phyloP scores from a whole-genome alignment of 2,113 vertebrate species.

The Melanerpes aurifrons region DNA sequence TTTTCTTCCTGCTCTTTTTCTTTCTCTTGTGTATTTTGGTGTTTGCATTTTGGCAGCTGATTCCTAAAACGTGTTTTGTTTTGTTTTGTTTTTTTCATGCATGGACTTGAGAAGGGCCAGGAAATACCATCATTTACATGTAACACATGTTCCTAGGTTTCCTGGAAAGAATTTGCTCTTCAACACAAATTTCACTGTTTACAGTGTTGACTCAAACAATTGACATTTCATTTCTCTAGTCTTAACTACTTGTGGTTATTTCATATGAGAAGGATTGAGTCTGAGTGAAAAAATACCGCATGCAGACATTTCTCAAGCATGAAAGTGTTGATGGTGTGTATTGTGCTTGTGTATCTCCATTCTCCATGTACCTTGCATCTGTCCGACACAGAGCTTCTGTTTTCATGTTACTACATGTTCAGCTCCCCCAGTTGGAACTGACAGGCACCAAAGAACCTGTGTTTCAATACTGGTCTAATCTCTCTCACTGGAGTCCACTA shows the following conservation, averaged over 20 bases:
- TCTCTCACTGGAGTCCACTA: neutral
- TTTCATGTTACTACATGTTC: neutral
- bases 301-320: slow-evolving; percentile 9
- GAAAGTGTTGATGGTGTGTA: slow-evolving; percentile 24
- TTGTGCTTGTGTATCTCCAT: neutral
- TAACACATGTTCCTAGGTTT: slow-evolving; percentile 38
- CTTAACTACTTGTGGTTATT: neutral
- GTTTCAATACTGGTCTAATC: slow-evolving; percentile 14
- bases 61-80: slow-evolving; percentile 18
- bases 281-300: neutral
- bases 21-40: slow-evolving; percentile 11
- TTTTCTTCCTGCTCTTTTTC: slow-evolving; percentile 33
- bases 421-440: neutral
- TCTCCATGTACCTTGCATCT: neutral
- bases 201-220: neutral
- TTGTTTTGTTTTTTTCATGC: slow-evolving; percentile 48
- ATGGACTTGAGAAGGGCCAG: slow-evolving; percentile 57
- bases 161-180: neutral
- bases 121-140: slow-evolving; percentile 33
- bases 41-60: slow-evolving; percentile 13
- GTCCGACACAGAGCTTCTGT: neutral
- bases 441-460: neutral
- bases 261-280: slow-evolving; percentile 4
- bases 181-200: neutral
- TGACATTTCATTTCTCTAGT: neutral